Percentiles rank a stretch among this genome's conserved stretches.
Conservation (phyloP, 2,888 invertebrate species). For the Ectobius pallidus region DNA sequence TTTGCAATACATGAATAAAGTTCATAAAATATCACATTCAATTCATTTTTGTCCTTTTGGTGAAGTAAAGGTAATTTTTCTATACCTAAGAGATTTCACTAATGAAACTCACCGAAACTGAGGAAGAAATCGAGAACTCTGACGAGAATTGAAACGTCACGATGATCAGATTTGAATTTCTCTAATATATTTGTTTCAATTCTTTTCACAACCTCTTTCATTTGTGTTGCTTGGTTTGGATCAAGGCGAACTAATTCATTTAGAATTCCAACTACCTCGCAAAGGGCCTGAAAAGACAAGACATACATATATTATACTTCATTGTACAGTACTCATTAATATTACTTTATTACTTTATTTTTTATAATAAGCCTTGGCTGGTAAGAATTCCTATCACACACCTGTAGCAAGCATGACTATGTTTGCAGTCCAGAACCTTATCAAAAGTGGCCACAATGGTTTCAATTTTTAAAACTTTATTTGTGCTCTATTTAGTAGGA, state of each 20-base stretch:
- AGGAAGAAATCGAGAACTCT: constrained; percentile 38
- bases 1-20: not conserved
- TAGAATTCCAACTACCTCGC: constrained; percentile 40
- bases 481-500: too few relatives aligned
- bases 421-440: too few relatives aligned
- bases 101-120: constrained; percentile 37
- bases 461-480: too few relatives aligned
- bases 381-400: too few relatives aligned
- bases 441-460: too few relatives aligned
- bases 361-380: too few relatives aligned
- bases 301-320: too few relatives aligned
- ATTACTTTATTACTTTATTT: too few relatives aligned
- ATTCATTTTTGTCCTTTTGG: too few relatives aligned
- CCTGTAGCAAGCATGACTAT: too few relatives aligned
- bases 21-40: not conserved
- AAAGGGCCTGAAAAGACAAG: constrained; percentile 34
- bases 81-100: not conserved
- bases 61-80: not conserved
- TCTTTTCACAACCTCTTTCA: constrained; percentile 37
- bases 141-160: constrained; percentile 39
- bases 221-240: constrained; percentile 26
- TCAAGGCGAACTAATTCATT: constrained; percentile 35
- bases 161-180: constrained; percentile 38
- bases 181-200: constrained; percentile 36
- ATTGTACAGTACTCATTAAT: too few relatives aligned